Evolutionary conservation across 2,113 vertebrate species (phyloP).

Genomic region (Helogale parvula): DNA sequence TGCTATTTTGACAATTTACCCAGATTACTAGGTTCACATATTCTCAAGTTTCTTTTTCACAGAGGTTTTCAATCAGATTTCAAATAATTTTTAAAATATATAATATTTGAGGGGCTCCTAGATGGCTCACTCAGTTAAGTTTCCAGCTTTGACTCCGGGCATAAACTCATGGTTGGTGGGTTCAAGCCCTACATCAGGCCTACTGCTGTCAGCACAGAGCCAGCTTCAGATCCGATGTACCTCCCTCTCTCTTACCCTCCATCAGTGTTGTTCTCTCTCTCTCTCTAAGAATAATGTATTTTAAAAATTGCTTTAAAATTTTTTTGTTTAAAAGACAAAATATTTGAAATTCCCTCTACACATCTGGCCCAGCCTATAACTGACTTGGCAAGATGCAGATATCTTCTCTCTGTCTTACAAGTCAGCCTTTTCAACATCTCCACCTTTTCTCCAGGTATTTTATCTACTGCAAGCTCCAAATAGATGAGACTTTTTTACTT

Average conservation of each 20-base stretch:
- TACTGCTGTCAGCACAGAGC: no score
- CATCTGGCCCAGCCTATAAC: not conserved
- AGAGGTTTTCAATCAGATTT: constrained; percentile 9
- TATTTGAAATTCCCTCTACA: not conserved
- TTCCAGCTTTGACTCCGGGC: no score
- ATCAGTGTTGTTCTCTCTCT: no score
- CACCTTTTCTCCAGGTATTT: not conserved
- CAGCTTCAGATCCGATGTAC: no score
- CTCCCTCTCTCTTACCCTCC: no score
- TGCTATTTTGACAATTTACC: not conserved
- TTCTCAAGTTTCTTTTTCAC: not conserved
- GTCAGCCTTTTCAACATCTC: not conserved
- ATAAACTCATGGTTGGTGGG: no score
- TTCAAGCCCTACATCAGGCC: no score
- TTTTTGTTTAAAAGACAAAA: not conserved
- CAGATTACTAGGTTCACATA: not conserved
- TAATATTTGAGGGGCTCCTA: not conserved
- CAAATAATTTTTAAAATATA: not conserved
- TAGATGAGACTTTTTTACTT: constrained; percentile 20
- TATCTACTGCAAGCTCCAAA: not conserved
- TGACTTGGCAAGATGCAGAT: not conserved
- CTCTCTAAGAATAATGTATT: no score
- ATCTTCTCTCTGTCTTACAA: not conserved
- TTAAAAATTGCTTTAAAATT: no score
- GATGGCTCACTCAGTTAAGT: no score